Conservation (phyloP, 2,113 vertebrate species). For the Ivindomyrus marchei region DNA sequence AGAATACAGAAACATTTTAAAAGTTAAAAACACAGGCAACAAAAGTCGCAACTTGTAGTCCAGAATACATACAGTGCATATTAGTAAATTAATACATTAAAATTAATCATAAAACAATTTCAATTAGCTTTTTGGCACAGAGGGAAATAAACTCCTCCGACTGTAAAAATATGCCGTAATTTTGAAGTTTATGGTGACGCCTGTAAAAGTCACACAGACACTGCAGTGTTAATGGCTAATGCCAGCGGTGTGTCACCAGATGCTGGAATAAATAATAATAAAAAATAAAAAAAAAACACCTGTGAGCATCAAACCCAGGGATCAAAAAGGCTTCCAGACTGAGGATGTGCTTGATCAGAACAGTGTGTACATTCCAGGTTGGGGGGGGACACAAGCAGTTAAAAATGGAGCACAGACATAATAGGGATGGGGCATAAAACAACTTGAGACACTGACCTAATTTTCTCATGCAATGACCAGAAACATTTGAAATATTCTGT, state of each 20-base stretch:
- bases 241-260: neutral
- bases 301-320: neutral
- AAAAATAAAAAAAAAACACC: neutral
- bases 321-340: neutral
- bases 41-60: neutral
- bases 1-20: neutral
- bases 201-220: neutral
- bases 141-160: neutral
- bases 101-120: neutral
- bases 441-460: neutral
- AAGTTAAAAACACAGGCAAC: neutral
- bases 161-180: neutral
- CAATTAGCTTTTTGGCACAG: neutral
- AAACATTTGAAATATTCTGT: neutral
- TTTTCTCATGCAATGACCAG: neutral
- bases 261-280: neutral
- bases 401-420: neutral
- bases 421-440: neutral
- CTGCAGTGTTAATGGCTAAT: neutral
- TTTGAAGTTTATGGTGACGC: neutral
- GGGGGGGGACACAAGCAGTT: neutral
- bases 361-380: neutral
- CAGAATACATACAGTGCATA: neutral
- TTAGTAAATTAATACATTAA: slow-evolving; percentile 6
- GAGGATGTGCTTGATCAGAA: neutral